phyloP scores from a whole-genome alignment of 2,888 invertebrate genomes.

The Melanostoma mellinum region DNA sequence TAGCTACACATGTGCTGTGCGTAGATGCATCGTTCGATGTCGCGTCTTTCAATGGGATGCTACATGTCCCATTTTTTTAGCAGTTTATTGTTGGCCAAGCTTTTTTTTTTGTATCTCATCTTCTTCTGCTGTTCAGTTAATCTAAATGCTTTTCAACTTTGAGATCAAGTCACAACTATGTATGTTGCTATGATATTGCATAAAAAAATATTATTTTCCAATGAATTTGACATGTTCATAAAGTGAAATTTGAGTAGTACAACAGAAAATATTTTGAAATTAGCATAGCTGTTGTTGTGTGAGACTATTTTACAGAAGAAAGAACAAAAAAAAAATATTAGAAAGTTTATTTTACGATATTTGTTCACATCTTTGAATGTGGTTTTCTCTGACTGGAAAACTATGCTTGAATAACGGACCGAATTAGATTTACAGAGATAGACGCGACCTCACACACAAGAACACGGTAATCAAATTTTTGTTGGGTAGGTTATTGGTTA shows the following conservation, averaged over 20 bases:
- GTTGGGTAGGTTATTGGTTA: too few relatives aligned
- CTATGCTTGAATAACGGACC: too few relatives aligned
- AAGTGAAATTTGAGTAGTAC: slow-evolving; percentile 52
- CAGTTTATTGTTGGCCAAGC: slow-evolving; percentile 62
- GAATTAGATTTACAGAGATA: too few relatives aligned
- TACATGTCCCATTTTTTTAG: slow-evolving; percentile 61
- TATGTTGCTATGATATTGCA: slow-evolving; percentile 20
- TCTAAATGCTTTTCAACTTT: slow-evolving; percentile 57
- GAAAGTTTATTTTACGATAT: slow-evolving; percentile 52
- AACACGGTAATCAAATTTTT: too few relatives aligned
- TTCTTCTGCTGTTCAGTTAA: slow-evolving; percentile 45
- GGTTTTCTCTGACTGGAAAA: slow-evolving; percentile 3
- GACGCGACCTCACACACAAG: too few relatives aligned
- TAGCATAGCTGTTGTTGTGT: slow-evolving; percentile 26
- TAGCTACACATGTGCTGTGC: slow-evolving; percentile 53
- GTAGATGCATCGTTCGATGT: slow-evolving; percentile 27
- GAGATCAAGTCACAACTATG: slow-evolving; percentile 33
- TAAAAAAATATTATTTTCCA: slow-evolving; percentile 49
- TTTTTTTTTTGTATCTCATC: slow-evolving; percentile 19
- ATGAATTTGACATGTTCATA: slow-evolving; percentile 51
- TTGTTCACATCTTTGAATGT: slow-evolving; percentile 24
- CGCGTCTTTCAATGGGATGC: slow-evolving; percentile 45
- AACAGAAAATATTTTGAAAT: slow-evolving; percentile 38
- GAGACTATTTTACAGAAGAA: slow-evolving; percentile 27
- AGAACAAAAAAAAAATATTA: slow-evolving; percentile 29